Conservation (phyloP, 2,888 invertebrate genomes). For the Scaeva pyrastri region DNA sequence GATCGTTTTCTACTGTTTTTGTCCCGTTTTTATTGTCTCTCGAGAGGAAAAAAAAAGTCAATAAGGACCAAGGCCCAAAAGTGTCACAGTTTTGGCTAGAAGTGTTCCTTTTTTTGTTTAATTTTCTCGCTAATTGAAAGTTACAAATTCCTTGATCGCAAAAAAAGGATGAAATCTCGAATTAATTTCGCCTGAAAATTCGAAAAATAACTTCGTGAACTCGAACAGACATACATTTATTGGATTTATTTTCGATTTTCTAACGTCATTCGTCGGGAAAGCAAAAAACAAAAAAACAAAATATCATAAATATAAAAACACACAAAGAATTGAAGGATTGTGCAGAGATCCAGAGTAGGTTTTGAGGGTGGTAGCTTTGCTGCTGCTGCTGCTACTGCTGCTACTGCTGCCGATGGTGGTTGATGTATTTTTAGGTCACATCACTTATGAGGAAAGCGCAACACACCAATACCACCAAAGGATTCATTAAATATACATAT, state of each 20-base stretch:
- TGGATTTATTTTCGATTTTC: slow-evolving; percentile 55
- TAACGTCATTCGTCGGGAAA: slow-evolving; percentile 55
- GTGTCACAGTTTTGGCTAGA: slow-evolving; percentile 14
- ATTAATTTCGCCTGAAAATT: slow-evolving; percentile 22
- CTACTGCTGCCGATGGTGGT: slow-evolving; percentile 52
- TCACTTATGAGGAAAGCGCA: slow-evolving; percentile 78
- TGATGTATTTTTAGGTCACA: slow-evolving; percentile 74
- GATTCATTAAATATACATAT: slow-evolving; percentile 33
- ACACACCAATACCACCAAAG: slow-evolving; percentile 59
- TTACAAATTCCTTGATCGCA: not conserved
- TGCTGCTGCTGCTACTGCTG: slow-evolving; percentile 42
- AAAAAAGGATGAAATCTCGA: slow-evolving; percentile 10
- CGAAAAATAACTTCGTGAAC: slow-evolving; percentile 13
- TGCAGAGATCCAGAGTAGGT: slow-evolving; percentile 54
- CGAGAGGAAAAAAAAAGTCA: slow-evolving; percentile 5
- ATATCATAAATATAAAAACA: no score
- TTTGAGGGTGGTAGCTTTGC: slow-evolving; percentile 59
- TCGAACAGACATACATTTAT: no score
- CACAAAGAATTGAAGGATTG: slow-evolving; percentile 45
- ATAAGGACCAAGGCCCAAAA: slow-evolving; percentile 15
- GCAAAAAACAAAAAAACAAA: slow-evolving; percentile 3
- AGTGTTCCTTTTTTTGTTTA: not conserved
- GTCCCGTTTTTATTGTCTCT: slow-evolving; percentile 3
- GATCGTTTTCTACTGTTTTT: slow-evolving; percentile 38
- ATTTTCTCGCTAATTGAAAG: not conserved